A percentile compares a stretch with the other conserved stretches of the same genome.
phyloP scores from a whole-genome alignment of 2,797 vertebrate genomes.

The Molothrus ater region DNA sequence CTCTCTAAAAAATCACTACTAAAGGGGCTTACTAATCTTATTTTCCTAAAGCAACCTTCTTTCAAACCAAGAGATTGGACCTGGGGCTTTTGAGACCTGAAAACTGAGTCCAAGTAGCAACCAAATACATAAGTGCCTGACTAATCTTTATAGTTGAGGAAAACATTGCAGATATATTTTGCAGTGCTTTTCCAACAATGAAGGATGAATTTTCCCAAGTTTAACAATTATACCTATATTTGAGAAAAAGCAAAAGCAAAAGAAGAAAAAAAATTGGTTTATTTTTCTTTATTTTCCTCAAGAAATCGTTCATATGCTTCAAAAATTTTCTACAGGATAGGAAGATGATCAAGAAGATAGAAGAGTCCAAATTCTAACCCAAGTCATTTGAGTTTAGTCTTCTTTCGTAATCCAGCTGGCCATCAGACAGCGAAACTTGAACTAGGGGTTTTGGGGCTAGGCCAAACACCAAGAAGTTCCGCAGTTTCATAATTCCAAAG shows the following conservation, averaged over 20 bases:
- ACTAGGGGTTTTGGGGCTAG: neutral
- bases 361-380: neutral
- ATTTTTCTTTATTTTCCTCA: neutral
- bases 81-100: neutral
- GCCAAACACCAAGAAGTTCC: neutral
- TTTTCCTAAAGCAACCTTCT: neutral
- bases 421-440: neutral
- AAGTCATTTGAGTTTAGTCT: neutral
- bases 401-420: neutral
- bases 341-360: neutral
- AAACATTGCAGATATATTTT: neutral
- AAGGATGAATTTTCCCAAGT: neutral
- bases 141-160: neutral
- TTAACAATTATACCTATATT: neutral
- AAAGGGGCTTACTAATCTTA: neutral
- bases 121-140: neutral
- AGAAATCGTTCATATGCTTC: rapidly evolving
- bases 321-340: neutral
- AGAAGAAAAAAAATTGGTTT: rapidly evolving
- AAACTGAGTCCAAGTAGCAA: neutral
- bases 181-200: neutral
- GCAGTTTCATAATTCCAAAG: neutral
- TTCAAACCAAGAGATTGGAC: neutral
- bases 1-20: neutral
- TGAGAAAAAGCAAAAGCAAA: neutral